Evolutionary conservation across 2,113 vertebrate species (phyloP).

Genomic region (Aythya baeri): DNA sequence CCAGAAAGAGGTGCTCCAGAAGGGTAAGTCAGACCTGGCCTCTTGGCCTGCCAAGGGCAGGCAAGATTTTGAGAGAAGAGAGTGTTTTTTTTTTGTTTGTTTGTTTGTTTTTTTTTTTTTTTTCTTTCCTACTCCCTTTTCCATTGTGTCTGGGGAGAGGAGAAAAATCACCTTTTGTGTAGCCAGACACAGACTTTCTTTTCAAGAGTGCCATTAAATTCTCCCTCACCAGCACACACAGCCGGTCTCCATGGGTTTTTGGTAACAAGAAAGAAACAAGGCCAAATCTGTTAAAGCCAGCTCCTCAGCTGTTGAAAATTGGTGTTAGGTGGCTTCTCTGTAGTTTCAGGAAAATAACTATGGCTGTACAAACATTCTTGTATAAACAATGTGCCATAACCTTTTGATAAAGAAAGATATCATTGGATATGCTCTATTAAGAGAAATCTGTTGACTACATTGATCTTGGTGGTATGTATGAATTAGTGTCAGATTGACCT

Average conservation of each 20-base stretch:
- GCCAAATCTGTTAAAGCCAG: not conserved
- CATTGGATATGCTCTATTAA: not conserved
- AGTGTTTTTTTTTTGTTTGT: no score
- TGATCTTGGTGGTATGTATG: not conserved
- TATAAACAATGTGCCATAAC: not conserved
- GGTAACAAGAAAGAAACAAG: not conserved
- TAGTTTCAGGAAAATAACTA: not conserved
- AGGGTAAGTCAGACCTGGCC: not conserved
- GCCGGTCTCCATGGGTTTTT: not conserved
- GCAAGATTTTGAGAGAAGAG: not conserved
- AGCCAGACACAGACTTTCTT: not conserved
- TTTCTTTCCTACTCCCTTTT: not conserved
- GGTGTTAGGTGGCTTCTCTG: not conserved
- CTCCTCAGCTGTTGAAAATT: not conserved
- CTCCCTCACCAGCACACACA: not conserved
- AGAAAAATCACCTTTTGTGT: not conserved
- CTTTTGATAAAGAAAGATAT: not conserved
- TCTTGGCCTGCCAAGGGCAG: not conserved
- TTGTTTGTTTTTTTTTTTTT: not conserved
- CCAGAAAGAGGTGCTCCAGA: not conserved
- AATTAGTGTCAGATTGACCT: not conserved
- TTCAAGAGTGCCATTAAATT: not conserved
- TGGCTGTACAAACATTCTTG: not conserved
- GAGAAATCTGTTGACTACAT: not conserved
- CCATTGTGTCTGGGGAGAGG: not conserved